Percentiles rank a stretch among this genome's conserved stretches.
These are phyloP conservation scores for Melanocharis versteri DNA, from an alignment of 2,113 vertebrate genomes.

Conservation along the genomic window DNA sequence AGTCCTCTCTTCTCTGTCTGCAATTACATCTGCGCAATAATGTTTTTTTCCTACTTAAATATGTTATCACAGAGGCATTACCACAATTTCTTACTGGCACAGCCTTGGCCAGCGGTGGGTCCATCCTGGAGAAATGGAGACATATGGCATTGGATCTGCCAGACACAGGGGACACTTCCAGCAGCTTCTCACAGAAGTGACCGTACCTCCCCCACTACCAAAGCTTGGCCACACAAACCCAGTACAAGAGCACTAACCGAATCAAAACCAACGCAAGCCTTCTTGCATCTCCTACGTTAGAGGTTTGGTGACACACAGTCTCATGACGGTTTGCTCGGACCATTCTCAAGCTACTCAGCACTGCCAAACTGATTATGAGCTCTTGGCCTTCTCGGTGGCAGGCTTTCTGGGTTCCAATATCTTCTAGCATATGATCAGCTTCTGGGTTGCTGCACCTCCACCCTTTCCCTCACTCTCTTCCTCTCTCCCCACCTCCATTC, in stretches of 20 bases:
- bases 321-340: background rate
- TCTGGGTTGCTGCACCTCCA: background rate
- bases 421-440: background rate
- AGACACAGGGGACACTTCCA: background rate
- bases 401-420: background rate
- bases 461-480: background rate
- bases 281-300: background rate
- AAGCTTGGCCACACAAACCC: background rate
- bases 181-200: background rate
- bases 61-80: background rate
- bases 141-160: background rate
- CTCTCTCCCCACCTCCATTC: background rate
- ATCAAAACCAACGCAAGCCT: background rate
- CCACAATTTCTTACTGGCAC: background rate
- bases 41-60: background rate
- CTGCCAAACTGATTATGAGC: background rate
- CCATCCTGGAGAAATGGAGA: background rate
- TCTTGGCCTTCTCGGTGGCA: background rate
- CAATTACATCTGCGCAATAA: background rate
- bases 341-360: background rate
- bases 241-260: background rate
- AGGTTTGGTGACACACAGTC: background rate
- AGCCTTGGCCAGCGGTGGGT: background rate
- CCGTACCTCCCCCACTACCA: background rate
- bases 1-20: background rate